Evolutionary conservation across 2,888 invertebrate genomes (phyloP).

Genomic region (Barypeithes pellucidus): DNA sequence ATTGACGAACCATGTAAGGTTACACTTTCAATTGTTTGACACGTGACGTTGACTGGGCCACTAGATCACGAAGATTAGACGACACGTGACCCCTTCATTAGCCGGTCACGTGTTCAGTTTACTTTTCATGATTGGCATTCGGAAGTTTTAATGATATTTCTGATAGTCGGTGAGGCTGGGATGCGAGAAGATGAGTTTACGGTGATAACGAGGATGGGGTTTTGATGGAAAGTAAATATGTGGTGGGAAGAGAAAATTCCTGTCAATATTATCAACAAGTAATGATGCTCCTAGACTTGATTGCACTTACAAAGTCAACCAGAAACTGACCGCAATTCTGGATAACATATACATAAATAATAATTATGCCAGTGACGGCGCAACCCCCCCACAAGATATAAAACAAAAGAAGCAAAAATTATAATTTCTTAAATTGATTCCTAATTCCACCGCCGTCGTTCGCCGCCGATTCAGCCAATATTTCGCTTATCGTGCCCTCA

Average conservation of each 20-base stretch:
- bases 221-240: slow-evolving; percentile 20
- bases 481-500: too few relatives aligned
- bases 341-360: too few relatives aligned
- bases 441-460: too few relatives aligned
- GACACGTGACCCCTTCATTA: slow-evolving; percentile 66
- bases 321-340: too few relatives aligned
- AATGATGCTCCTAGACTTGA: too few relatives aligned
- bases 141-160: slow-evolving; percentile 40
- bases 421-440: too few relatives aligned
- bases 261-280: too few relatives aligned
- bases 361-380: too few relatives aligned
- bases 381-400: too few relatives aligned
- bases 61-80: slow-evolving; percentile 64
- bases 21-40: slow-evolving; percentile 64
- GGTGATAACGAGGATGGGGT: slow-evolving; percentile 7
- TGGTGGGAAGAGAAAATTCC: slow-evolving; percentile 24
- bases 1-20: slow-evolving; percentile 59
- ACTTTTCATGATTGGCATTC: slow-evolving; percentile 57
- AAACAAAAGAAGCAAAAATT: too few relatives aligned
- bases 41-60: slow-evolving; percentile 63
- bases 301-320: too few relatives aligned
- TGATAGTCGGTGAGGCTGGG: slow-evolving; percentile 4
- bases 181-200: slow-evolving; percentile 30
- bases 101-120: slow-evolving; percentile 62
- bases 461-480: too few relatives aligned